These are phyloP conservation scores for Stercorarius parasiticus DNA, from an alignment of 2,113 vertebrate genomes.

Conservation along the genomic window DNA sequence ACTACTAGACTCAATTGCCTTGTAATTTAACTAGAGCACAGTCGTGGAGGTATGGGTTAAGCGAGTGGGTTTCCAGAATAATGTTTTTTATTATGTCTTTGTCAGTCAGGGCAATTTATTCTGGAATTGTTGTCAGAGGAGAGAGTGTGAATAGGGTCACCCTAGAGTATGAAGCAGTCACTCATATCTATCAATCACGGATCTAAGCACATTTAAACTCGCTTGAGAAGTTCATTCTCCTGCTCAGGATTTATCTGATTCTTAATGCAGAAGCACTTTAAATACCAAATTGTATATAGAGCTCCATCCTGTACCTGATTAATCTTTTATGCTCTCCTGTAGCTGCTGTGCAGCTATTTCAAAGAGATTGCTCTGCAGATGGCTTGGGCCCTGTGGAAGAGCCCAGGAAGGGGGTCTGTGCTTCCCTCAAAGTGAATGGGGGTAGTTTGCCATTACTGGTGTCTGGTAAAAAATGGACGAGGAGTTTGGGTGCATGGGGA, in stretches of 20 bases:
- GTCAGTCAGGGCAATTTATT: constrained; percentile 64
- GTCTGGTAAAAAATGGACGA: neutral
- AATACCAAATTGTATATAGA: constrained; percentile 46
- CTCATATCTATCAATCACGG: constrained; percentile 44
- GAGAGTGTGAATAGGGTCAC: constrained; percentile 57
- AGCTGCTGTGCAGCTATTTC: constrained; percentile 20
- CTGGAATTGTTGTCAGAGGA: constrained; percentile 50
- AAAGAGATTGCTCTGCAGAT: neutral
- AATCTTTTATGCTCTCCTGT: constrained; percentile 28
- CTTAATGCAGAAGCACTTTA: constrained; percentile 61
- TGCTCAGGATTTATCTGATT: constrained; percentile 60
- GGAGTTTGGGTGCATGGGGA: neutral
- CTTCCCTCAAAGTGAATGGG: neutral
- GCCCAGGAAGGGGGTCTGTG: neutral
- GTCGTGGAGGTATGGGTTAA: constrained; percentile 18
- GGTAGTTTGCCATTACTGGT: neutral
- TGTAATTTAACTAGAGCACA: neutral
- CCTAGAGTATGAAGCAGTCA: constrained; percentile 26
- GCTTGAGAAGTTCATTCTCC: constrained; percentile 51
- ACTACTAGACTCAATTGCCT: neutral
- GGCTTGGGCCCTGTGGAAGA: neutral
- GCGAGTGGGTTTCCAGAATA: constrained; percentile 28
- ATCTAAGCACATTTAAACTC: constrained; percentile 44
- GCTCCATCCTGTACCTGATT: constrained; percentile 29
- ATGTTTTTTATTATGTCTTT: constrained; percentile 47